Evolutionary conservation across 2,113 vertebrate species (phyloP).

Genomic region (Suncus etruscus): DNA sequence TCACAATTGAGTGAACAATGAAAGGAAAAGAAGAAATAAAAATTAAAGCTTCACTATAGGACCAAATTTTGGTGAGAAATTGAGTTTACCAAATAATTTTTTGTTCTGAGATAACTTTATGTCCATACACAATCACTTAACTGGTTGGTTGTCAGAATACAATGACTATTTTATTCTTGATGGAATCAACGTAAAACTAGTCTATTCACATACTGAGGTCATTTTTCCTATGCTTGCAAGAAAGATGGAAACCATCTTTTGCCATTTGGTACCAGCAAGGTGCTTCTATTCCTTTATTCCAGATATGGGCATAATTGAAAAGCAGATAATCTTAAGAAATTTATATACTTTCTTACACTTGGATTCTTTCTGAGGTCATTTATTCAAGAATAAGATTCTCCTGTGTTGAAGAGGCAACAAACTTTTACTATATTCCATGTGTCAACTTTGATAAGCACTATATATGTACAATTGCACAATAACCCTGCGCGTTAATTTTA

Average conservation of each 20-base stretch:
- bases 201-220: not conserved
- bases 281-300: not conserved
- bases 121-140: not conserved
- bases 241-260: not conserved
- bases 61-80: not conserved
- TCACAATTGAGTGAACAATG: not conserved
- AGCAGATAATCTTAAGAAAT: not conserved
- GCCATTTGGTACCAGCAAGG: not conserved
- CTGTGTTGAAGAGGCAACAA: not conserved
- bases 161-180: not conserved
- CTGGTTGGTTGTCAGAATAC: not conserved
- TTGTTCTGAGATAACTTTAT: not conserved
- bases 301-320: not conserved
- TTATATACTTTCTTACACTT: not conserved
- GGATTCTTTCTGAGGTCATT: not conserved
- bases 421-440: not conserved
- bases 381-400: not conserved
- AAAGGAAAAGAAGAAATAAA: not conserved
- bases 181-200: not conserved
- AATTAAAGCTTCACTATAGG: not conserved
- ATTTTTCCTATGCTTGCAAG: not conserved
- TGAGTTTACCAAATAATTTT: not conserved
- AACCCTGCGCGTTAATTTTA: conserved; percentile 44
- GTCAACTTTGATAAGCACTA: conserved; percentile 44
- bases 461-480: not conserved